Conservation (phyloP, 1,140 invertebrate species). For the Drosophila pectinifera region DNA sequence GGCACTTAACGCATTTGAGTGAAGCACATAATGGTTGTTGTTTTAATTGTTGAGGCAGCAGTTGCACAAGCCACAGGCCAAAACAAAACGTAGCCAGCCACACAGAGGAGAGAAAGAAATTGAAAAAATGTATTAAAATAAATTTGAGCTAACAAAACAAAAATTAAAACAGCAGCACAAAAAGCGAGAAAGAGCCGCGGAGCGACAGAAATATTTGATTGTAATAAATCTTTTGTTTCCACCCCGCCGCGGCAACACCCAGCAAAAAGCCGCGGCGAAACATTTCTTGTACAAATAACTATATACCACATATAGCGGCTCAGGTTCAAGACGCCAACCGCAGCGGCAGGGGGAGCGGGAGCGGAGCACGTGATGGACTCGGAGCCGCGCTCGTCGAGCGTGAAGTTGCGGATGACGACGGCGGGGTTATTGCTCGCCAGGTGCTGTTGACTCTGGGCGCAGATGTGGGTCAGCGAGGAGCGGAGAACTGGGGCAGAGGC, state of each 20-base stretch:
- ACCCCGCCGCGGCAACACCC: conserved; percentile 44
- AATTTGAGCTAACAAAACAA: conserved; percentile 68
- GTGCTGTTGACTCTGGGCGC: conserved; percentile 35
- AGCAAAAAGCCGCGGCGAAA: conserved; percentile 41
- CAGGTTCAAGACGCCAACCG: conserved; percentile 67
- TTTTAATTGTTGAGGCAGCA: conserved; percentile 69
- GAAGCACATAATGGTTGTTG: conserved; percentile 60
- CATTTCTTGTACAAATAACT: conserved; percentile 50
- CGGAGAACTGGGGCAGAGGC: conserved; percentile 52
- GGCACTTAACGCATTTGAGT: conserved; percentile 67
- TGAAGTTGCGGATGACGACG: conserved; percentile 54
- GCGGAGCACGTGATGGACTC: conserved; percentile 59
- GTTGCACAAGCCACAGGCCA: conserved; percentile 61
- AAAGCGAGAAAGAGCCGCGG: conserved; percentile 12
- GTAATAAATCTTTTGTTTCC: conserved; percentile 81
- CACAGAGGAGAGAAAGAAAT: conserved; percentile 66
- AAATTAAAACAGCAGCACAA: conserved; percentile 26
- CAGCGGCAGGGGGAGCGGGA: conserved; percentile 16
- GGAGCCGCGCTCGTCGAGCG: conserved; percentile 48
- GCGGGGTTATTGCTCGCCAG: conserved; percentile 73
- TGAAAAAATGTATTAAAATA: conserved; percentile 81
- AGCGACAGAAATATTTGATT: conserved; percentile 70
- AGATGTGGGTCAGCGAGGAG: conserved; percentile 46
- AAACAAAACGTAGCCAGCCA: conserved; percentile 58
- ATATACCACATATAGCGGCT: conserved; percentile 19